Conservation (phyloP, 2,888 invertebrate species). For the Coleophora flavipennella region DNA sequence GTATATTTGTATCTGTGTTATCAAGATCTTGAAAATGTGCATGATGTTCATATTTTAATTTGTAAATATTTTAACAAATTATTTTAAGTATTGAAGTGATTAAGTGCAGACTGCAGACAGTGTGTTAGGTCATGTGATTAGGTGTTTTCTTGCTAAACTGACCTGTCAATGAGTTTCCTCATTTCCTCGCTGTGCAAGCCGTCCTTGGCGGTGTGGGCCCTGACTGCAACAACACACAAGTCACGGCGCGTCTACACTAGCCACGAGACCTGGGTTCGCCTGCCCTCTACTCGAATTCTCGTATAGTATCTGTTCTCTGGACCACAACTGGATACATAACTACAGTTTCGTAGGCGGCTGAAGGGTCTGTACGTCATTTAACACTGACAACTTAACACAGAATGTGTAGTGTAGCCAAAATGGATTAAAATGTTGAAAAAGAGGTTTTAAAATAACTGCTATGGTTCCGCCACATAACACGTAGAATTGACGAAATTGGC, state of each 20-base stretch:
- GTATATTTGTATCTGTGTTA: neutral
- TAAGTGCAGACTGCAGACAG: no score
- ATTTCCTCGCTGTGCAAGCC: slow-evolving; percentile 96
- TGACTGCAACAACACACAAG: slow-evolving; percentile 74
- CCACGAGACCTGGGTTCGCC: slow-evolving; percentile 46
- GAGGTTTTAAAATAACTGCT: no score
- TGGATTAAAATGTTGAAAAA: no score
- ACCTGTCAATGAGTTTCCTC: slow-evolving; percentile 98
- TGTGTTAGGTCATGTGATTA: slow-evolving; percentile 3
- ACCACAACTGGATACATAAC: neutral
- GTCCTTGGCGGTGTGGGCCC: slow-evolving; percentile 85
- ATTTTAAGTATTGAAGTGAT: no score
- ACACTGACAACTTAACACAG: neutral
- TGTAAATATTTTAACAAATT: no score
- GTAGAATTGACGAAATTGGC: no score
- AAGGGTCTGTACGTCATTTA: neutral
- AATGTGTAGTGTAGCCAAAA: neutral
- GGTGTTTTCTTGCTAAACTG: slow-evolving; percentile 64
- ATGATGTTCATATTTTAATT: no score
- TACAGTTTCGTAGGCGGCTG: neutral
- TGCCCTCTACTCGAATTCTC: slow-evolving; percentile 41
- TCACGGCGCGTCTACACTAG: slow-evolving; percentile 68
- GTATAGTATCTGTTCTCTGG: slow-evolving; percentile 31
- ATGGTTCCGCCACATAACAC: no score
- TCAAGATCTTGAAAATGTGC: slow-evolving; percentile 3